A percentile compares a stretch with the other conserved stretches of the same genome.
Evolutionary conservation across 2,113 vertebrate species (phyloP).

Genomic region (Dipodomys merriami): DNA sequence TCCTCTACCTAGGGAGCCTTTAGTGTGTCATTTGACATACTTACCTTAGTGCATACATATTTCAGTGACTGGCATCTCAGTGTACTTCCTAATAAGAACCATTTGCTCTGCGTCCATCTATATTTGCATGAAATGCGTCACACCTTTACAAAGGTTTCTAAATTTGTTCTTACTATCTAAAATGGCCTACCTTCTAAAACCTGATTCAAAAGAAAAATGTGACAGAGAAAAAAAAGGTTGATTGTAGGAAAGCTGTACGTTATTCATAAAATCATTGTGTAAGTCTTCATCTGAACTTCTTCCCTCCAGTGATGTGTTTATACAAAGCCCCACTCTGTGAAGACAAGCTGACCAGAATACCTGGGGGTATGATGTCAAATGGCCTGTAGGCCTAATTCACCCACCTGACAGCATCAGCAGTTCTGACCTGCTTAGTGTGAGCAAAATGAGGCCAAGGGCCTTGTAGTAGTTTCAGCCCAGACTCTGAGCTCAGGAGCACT

Average conservation of each 20-base stretch:
- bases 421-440: slow-evolving; percentile 57
- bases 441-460: neutral
- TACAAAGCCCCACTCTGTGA: neutral
- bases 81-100: slow-evolving; percentile 33
- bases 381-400: neutral
- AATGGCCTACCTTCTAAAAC: slow-evolving; percentile 61
- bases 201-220: slow-evolving; percentile 48
- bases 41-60: slow-evolving; percentile 43
- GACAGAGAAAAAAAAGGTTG: slow-evolving; percentile 39
- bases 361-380: neutral
- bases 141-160: slow-evolving; percentile 57
- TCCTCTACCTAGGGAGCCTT: neutral
- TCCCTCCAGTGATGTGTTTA: neutral
- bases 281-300: slow-evolving; percentile 9
- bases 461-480: neutral
- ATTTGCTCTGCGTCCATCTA: slow-evolving; percentile 1
- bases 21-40: neutral
- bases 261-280: slow-evolving; percentile 55
- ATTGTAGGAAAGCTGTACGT: slow-evolving; percentile 35
- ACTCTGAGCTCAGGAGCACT: neutral
- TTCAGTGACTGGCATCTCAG: slow-evolving; percentile 6
- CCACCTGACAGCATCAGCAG: neutral
- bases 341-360: neutral
- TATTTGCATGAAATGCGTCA: slow-evolving; percentile 59
- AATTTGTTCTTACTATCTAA: slow-evolving; percentile 72